These are phyloP conservation scores for Platyrinchus mystaceus DNA, from an alignment of 2,797 vertebrate genomes.

Conservation along the genomic window DNA sequence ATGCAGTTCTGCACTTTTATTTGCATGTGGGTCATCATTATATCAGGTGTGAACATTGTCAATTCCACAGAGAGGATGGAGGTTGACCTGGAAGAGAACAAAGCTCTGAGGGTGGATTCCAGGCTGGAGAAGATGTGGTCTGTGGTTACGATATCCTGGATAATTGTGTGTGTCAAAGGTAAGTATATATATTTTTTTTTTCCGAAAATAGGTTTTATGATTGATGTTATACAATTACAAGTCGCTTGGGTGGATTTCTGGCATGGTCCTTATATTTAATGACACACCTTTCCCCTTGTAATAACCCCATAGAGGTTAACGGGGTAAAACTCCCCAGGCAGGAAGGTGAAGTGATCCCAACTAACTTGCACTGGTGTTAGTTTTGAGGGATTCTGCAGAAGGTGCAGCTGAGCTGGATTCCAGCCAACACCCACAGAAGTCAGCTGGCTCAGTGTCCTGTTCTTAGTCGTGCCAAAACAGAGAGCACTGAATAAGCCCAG, in stretches of 20 bases:
- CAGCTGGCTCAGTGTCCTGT: not conserved
- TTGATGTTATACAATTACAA: not conserved
- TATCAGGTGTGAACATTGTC: not conserved
- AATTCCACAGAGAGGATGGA: not conserved
- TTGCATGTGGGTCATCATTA: not conserved
- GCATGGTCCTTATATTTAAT: not conserved
- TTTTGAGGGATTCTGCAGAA: not conserved
- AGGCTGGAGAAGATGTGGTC: not conserved
- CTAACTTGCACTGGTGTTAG: not conserved
- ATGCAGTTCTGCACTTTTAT: not conserved
- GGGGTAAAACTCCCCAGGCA: not conserved
- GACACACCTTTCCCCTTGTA: fast-evolving
- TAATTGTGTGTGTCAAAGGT: not conserved
- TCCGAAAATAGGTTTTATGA: not conserved
- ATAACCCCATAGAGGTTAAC: not conserved
- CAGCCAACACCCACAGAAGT: not conserved
- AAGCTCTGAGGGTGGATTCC: not conserved
- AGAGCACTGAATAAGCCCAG: not conserved
- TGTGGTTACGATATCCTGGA: not conserved
- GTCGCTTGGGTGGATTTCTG: not conserved
- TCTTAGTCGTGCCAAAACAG: not conserved
- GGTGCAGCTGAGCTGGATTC: not conserved
- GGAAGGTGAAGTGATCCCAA: not conserved
- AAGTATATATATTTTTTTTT: not conserved
- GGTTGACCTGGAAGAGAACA: not conserved